Percentiles rank a stretch among this genome's conserved stretches.
These are phyloP conservation scores for Microctenopoma lineatum DNA, from an alignment of 2,797 vertebrate genomes.

Conservation along the genomic window DNA sequence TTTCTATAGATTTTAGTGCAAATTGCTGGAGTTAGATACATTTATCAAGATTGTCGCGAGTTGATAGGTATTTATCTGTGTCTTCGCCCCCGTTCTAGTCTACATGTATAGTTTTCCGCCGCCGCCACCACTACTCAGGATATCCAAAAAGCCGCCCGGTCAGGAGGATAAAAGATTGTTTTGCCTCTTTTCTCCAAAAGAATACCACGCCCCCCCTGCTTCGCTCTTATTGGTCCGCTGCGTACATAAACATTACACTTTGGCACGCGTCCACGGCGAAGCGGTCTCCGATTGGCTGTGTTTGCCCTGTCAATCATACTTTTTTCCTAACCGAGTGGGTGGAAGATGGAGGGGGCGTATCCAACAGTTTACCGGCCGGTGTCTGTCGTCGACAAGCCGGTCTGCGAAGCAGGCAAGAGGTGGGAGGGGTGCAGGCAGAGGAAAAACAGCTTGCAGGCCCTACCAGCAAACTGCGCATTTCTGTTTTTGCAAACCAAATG, in stretches of 20 bases:
- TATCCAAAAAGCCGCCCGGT: constrained; percentile 82
- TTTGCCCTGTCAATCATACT: constrained; percentile 50
- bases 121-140: constrained; percentile 58
- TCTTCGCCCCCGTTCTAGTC: constrained; percentile 63
- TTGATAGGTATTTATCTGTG: constrained; percentile 43
- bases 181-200: constrained; percentile 84
- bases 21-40: constrained; percentile 77
- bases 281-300: constrained; percentile 70
- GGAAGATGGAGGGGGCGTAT: constrained; percentile 72
- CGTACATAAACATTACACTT: constrained; percentile 82
- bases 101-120: constrained; percentile 69
- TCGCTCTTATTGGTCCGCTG: constrained; percentile 75
- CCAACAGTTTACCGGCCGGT: constrained; percentile 84
- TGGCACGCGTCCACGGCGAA: constrained; percentile 82
- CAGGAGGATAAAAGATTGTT: constrained; percentile 83
- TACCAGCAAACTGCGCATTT: constrained; percentile 53
- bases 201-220: constrained; percentile 82
- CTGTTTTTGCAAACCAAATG: constrained; percentile 14
- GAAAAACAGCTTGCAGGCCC: constrained; percentile 36
- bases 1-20: constrained; percentile 78
- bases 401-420: constrained; percentile 16
- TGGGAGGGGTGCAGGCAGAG: constrained; percentile 6
- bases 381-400: constrained; percentile 60
- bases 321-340: constrained; percentile 58
- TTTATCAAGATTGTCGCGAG: constrained; percentile 81